Base-by-base conservation (phyloP, 1,140 invertebrate genomes). In the Himalopsyche phryganea region DNA sequence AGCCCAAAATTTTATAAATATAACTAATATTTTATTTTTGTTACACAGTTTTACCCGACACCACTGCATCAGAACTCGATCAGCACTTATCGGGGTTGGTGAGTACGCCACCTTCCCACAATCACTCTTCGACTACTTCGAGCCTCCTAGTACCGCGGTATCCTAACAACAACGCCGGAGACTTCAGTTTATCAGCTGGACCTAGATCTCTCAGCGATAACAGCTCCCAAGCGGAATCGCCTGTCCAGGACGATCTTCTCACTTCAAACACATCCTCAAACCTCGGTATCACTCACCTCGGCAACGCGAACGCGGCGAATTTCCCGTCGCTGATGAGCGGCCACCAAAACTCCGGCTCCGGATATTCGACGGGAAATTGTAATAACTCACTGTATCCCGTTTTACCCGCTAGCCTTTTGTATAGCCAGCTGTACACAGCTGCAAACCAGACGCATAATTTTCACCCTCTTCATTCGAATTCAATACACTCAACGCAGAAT, bases 161-260 rank as follows among this genome's bases (percentile, higher is more conserved):
- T 68, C 80, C 77, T 68, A 79, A 68, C 54, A 78, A 78, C 67
- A 74, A 75, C 50, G 66, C 73, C 0, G 75, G 75, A 65, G 75
- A 77, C 53, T 77, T 75, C 61, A 58, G 69, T 11, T 53, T 75
- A 11, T 28, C 23, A 28, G 80, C 80, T 1, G 81, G 81, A 1
- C 86, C 88, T 0, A 76, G 88, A 17, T 89, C 87, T 1, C 67
- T 91, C 15, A 89, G 87, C 47, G 87, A 88, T 62, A 87, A 88
- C 65, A 90, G 87, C n/a, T 90, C 87, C 10, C 85, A 89, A 56
- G 88, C 87, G 1, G 88, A 90, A 67, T 89, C 87, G 14, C 88
- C 88, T 1, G 87, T 90, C 1, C 88, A 90, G 72, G 88, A 90
- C 67, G 87, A 90, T 60, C 76, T 86, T 6, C 72, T 86, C 20